Evolutionary conservation across 1,140 invertebrate species (phyloP).

Genomic region (Diorhabda elongata): DNA sequence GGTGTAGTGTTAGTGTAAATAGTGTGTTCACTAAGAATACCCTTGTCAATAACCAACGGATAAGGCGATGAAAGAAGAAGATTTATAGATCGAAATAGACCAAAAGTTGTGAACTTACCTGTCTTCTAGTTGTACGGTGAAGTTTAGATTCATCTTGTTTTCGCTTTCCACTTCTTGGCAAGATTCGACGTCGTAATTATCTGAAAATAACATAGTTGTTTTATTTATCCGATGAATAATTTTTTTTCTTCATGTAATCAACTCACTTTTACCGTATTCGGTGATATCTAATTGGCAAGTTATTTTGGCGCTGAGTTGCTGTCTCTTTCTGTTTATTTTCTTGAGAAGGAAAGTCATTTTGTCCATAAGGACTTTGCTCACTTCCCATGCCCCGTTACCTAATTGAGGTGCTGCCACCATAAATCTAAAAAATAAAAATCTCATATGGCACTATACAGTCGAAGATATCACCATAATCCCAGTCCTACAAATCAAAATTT

Average conservation of each 20-base stretch:
- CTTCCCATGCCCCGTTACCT: conserved; percentile 51
- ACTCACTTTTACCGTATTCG: conserved; percentile 58
- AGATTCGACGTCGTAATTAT: conserved; percentile 46
- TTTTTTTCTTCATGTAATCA: background rate
- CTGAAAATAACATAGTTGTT: conserved; percentile 36
- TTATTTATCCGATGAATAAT: background rate
- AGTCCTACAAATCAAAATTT: too few relatives aligned
- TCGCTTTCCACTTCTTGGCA: conserved; percentile 45
- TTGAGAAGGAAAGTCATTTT: conserved; percentile 52
- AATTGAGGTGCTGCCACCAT: conserved; percentile 57
- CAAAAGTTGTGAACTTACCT: conserved; percentile 38
- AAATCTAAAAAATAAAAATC: conserved; percentile 47
- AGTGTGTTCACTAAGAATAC: background rate
- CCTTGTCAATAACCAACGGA: background rate
- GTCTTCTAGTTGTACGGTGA: conserved; percentile 61
- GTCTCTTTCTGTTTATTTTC: conserved; percentile 52
- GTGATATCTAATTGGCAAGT: conserved; percentile 66
- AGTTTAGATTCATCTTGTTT: conserved; percentile 62
- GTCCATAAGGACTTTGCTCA: conserved; percentile 56
- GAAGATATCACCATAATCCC: too few relatives aligned
- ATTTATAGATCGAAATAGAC: background rate
- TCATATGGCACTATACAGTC: too few relatives aligned
- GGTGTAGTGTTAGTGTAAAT: too few relatives aligned
- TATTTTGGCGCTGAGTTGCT: conserved; percentile 57
- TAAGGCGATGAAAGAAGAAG: background rate